Percentiles rank a stretch among this genome's conserved stretches.
phyloP scores from a whole-genome alignment of 1,140 invertebrate species.

The Anadara kagoshimensis region DNA sequence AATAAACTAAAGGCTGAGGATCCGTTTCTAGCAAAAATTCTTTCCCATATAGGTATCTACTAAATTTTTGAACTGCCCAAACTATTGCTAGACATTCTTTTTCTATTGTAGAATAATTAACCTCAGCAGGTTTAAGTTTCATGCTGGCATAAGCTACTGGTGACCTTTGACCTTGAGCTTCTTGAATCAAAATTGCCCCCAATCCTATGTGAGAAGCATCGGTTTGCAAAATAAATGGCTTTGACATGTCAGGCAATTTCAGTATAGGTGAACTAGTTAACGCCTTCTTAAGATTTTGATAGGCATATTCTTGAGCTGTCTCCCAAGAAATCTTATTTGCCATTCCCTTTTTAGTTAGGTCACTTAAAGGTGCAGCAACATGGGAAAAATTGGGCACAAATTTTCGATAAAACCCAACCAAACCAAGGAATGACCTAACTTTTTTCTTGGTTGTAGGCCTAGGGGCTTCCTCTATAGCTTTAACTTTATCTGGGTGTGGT shows the following conservation, averaged over 20 bases:
- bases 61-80: constrained; percentile 70
- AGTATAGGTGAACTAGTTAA: constrained; percentile 39
- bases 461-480: constrained; percentile 3
- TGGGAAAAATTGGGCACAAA: constrained; percentile 71
- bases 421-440: constrained; percentile 51
- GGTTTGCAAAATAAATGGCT: constrained; percentile 61
- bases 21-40: not conserved
- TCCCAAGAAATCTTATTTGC: constrained; percentile 22
- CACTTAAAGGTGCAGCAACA: constrained; percentile 37
- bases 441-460: constrained; percentile 41
- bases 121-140: constrained; percentile 33
- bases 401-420: constrained; percentile 37
- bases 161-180: constrained; percentile 20
- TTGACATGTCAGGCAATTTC: constrained; percentile 60
- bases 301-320: constrained; percentile 28
- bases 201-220: constrained; percentile 49
- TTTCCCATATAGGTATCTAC: constrained; percentile 53
- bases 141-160: constrained; percentile 49
- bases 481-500: constrained; percentile 8
- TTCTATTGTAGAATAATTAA: constrained; percentile 69
- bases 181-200: constrained; percentile 46
- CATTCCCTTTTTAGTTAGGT: constrained; percentile 11
- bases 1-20: not conserved
- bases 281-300: constrained; percentile 14
- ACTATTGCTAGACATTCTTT: constrained; percentile 71